These are phyloP conservation scores for Baryphthengus martii DNA, from an alignment of 2,113 vertebrate species.

Conservation along the genomic window DNA sequence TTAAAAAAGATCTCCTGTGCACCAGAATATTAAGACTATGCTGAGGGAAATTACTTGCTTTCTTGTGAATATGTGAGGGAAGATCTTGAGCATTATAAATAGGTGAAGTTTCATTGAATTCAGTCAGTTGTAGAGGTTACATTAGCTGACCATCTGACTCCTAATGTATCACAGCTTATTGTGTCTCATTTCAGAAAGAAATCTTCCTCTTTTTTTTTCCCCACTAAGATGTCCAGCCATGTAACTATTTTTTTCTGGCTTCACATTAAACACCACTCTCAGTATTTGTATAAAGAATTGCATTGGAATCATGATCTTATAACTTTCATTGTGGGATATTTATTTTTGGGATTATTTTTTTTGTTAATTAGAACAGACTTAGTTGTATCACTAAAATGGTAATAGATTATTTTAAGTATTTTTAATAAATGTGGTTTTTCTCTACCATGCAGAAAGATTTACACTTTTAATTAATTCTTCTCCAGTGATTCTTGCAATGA, in stretches of 20 bases:
- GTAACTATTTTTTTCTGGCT: not conserved
- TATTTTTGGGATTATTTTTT: not conserved
- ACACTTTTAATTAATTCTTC: not conserved
- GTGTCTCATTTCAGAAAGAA: not conserved
- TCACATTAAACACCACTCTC: not conserved
- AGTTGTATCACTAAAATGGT: not conserved
- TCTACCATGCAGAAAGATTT: not conserved
- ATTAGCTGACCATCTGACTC: not conserved
- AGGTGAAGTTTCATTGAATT: not conserved
- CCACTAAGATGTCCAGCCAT: not conserved
- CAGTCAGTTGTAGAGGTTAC: not conserved
- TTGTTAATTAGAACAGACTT: not conserved
- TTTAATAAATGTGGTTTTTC: not conserved
- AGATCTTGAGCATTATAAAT: not conserved
- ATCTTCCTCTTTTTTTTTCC: not conserved
- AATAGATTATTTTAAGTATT: not conserved
- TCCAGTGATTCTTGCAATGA: not conserved
- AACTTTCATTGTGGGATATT: not conserved
- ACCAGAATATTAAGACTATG: not conserved
- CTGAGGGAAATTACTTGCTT: not conserved
- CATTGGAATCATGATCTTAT: not conserved
- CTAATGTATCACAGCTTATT: not conserved
- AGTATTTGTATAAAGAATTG: not conserved
- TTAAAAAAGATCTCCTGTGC: not conserved
- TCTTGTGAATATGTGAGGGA: not conserved